Evolutionary conservation across 2,113 vertebrate species (phyloP), one percentile per base, ranked within the genome.

Genomic region (Bagarius yarrelli): DNA sequence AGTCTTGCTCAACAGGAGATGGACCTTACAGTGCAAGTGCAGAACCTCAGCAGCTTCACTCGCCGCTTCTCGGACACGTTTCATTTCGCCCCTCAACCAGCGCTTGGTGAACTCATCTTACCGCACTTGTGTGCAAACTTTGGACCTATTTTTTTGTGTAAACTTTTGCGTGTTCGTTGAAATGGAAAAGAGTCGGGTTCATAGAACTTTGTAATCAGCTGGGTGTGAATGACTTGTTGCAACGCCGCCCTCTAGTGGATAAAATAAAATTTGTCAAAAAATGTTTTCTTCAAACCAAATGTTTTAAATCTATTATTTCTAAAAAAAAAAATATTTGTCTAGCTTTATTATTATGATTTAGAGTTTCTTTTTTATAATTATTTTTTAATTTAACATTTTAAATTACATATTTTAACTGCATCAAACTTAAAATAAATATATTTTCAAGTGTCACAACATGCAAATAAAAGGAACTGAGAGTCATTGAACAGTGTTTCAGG

Each of bases 71-170:
- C 88, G 75, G 91, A 94, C 84, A 96, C 95, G 0, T 99, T 99
- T 87, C 91, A 87, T 89, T 99, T 99, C 34, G 94, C 93, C 67
- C 78, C 88, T 0, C 89, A 88, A 15, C 93, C 94, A 83, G 88
- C 83, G 8, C 59, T 97, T 30, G 98, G 98, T 52, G 95, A 96
- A 83, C 93, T 99, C 53, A 94, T 98, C 52, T 87, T 99, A 47
- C 98, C 98, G 11, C 95, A 98, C 87, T 91, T 99, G 76, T 89
- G 91, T 0, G 94, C 96, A 80, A 99, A 99, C 92, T 99, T 98
- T 69, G 98, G 98, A 52, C 98, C 98, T 8, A 93, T 94, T 89
- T 99, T 96, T 88, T 93, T 99, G 91, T 99, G 98, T 90, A 99
- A 95, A 85, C 87, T 99, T 15, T 83, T 47, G 52, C 92, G 94